These are phyloP conservation scores for Carposina sasakii DNA, from an alignment of 1,140 invertebrate species.

Conservation along the genomic window DNA sequence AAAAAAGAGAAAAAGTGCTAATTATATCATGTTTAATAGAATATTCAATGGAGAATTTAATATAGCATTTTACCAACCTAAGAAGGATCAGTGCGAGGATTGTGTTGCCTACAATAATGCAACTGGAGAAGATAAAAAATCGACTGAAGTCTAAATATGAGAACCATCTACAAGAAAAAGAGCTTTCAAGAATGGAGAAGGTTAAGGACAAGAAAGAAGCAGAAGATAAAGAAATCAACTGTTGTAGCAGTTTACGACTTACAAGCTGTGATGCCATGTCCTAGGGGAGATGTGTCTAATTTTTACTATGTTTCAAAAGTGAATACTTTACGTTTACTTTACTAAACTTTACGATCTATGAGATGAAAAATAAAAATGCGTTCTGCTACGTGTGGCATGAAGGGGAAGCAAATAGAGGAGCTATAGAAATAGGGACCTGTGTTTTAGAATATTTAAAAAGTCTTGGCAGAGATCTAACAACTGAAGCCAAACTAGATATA, in stretches of 20 bases:
- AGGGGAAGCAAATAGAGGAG: constrained; percentile 43
- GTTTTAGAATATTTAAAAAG: constrained; percentile 37
- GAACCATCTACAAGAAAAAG: constrained; percentile 30
- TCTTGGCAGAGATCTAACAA: neutral
- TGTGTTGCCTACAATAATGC: constrained; percentile 44
- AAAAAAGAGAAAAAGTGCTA: constrained; percentile 21
- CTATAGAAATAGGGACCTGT: constrained; percentile 51
- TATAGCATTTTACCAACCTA: constrained; percentile 45
- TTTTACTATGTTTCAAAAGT: constrained; percentile 63
- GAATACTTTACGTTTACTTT: constrained; percentile 48
- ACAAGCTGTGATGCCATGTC: constrained; percentile 41
- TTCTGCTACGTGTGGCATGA: constrained; percentile 64
- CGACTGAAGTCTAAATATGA: constrained; percentile 14
- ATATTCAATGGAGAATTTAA: constrained; percentile 45
- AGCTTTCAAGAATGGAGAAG: constrained; percentile 12
- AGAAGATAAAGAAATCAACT: no score
- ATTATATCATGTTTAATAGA: constrained; percentile 35
- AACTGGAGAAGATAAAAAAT: constrained; percentile 28
- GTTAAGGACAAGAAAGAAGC: no score
- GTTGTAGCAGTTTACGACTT: constrained; percentile 46
- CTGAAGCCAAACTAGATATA: constrained; percentile 29
- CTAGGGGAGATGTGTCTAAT: constrained; percentile 36
- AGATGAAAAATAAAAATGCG: constrained; percentile 19
- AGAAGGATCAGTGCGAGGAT: constrained; percentile 55
- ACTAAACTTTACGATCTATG: constrained; percentile 8